These are phyloP conservation scores for Pteruthius melanotis DNA, from an alignment of 2,113 vertebrate genomes.

Conservation along the genomic window DNA sequence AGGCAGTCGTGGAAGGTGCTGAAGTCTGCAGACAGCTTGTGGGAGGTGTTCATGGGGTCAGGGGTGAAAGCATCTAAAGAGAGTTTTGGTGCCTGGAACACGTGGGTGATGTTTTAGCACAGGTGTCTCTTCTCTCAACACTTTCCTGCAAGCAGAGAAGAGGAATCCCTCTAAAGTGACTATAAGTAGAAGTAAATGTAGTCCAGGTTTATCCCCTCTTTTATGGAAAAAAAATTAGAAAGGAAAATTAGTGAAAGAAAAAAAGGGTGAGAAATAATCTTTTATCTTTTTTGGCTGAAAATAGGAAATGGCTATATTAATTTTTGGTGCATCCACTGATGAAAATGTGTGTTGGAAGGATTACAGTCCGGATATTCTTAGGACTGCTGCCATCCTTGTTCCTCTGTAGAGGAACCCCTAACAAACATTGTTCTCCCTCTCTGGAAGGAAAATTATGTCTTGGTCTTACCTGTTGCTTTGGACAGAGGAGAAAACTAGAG, in stretches of 20 bases:
- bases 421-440: not conserved
- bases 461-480: not conserved
- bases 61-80: not conserved
- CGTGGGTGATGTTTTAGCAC: not conserved
- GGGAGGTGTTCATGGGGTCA: not conserved
- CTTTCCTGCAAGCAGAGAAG: not conserved
- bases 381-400: not conserved
- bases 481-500: not conserved
- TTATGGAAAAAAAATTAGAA: not conserved
- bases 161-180: not conserved
- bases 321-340: not conserved
- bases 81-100: not conserved
- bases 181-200: not conserved
- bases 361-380: not conserved
- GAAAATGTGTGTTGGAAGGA: not conserved
- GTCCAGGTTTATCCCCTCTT: not conserved
- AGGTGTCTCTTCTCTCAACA: not conserved
- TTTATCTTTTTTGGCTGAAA: not conserved
- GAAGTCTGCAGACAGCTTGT: not conserved
- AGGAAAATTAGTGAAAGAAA: not conserved
- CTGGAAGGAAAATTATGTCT: not conserved
- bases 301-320: not conserved
- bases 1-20: not conserved
- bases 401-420: not conserved
- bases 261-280: not conserved